Base-by-base conservation (phyloP, 2,797 vertebrate species). In the Syngnathus acus region DNA sequence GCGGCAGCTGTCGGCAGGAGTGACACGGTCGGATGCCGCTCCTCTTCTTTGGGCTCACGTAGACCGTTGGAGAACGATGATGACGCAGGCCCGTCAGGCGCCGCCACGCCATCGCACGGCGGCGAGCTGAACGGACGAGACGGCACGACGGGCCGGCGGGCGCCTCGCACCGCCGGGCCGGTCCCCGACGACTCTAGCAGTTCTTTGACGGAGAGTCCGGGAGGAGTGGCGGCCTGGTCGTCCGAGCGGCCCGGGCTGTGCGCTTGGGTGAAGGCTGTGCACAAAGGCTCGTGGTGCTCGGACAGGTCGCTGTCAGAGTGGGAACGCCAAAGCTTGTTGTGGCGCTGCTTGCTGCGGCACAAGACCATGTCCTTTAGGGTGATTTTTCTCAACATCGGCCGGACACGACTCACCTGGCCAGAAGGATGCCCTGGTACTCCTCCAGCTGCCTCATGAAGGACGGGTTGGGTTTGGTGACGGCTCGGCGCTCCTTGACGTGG, bases 371-470 rank as follows among this genome's bases (percentile, higher is more conserved):
- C 13, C 17, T 3, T 3, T 6, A 45, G 11, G 32, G 32, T 4
- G n/a, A 62, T 43, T 23, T 17, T 4, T 9, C 21, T 4, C 45
- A 37, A 50, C 19, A 10, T 32, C 32, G 32, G 4, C 32, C 32
- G 32, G 32, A 32, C 32, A 0, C 32, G 38, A 32, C 62, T 5
- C 81, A 98, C 96, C 96, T 98, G 83, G 97, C 96, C 78, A 97
- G 82, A 68, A 98, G 91, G 83, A 99, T 99, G 42, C 97, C 97
- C 84, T 99, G 97, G 86, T 99, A 99, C 54, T 99, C 97, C 86
- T 98, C 97, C 80, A 99, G 92, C 88, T 99, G 97, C 77, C 93
- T 87, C 96, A 98, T 99, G 75, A 99, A 99, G 78, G 96, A 94
- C 42, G 95, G 94, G 87, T 99, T 99, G 38, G 97, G 97, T 77